phyloP scores from a whole-genome alignment of 2,888 invertebrate genomes.

The Acleris sparsana region DNA sequence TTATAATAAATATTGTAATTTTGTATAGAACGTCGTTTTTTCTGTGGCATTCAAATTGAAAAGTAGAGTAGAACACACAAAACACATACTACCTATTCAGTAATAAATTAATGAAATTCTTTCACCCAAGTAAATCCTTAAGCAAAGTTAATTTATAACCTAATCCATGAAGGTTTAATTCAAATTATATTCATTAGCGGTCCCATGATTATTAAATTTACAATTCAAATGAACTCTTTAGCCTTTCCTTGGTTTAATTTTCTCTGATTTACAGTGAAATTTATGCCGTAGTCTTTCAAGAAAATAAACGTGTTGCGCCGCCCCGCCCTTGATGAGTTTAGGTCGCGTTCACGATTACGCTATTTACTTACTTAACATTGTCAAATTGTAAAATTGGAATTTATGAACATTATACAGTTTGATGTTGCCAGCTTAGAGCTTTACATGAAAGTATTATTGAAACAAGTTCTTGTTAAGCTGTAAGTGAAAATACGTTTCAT shows the following conservation, averaged over 20 bases:
- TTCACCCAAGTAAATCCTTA: background rate
- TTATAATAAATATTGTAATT: too few relatives aligned
- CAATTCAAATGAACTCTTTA: slow-evolving; percentile 36
- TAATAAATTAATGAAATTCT: slow-evolving; percentile 10
- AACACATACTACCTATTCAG: background rate
- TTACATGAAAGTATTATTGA: too few relatives aligned
- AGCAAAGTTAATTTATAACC: slow-evolving; percentile 28
- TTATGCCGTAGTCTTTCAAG: slow-evolving; percentile 11
- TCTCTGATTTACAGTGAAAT: background rate
- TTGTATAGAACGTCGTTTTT: too few relatives aligned
- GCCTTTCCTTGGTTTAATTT: slow-evolving; percentile 23
- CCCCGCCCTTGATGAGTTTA: background rate
- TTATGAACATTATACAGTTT: too few relatives aligned
- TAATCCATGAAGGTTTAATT: slow-evolving; percentile 27
- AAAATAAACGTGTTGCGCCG: background rate
- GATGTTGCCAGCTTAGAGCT: too few relatives aligned
- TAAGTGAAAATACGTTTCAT: too few relatives aligned
- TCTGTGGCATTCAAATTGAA: too few relatives aligned
- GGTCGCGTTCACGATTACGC: background rate
- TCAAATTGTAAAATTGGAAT: too few relatives aligned
- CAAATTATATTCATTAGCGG: slow-evolving; percentile 37
- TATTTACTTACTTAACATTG: too few relatives aligned
- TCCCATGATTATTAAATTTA: slow-evolving; percentile 35
- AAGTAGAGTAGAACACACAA: too few relatives aligned
- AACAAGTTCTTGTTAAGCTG: too few relatives aligned